Percentiles rank a stretch among this genome's conserved stretches.
Conservation (phyloP, 2,797 vertebrate species). For the Galaxias olidus region DNA sequence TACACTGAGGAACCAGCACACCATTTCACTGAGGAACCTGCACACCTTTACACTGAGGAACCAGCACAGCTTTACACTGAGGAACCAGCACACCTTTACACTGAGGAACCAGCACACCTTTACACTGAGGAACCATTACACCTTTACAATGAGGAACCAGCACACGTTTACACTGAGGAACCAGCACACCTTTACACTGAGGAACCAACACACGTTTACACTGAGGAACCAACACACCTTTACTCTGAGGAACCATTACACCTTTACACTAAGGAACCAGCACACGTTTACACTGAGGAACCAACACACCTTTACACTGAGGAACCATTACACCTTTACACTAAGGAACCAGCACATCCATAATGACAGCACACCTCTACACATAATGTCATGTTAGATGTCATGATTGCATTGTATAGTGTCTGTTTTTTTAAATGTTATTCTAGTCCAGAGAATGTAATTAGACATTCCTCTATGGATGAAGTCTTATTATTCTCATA, state of each 20-base stretch:
- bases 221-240: background rate
- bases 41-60: background rate
- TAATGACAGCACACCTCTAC: too few species aligned
- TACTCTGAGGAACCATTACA: too few species aligned
- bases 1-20: background rate
- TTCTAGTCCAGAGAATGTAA: too few species aligned
- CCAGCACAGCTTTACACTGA: background rate
- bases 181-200: constrained; percentile 1
- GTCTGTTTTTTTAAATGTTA: too few species aligned
- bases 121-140: background rate
- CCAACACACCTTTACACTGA: background rate
- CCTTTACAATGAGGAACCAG: background rate
- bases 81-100: constrained; percentile 5
- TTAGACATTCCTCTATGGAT: too few species aligned
- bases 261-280: too few species aligned
- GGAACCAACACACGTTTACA: background rate
- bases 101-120: background rate
- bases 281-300: constrained; percentile 1
- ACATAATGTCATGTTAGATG: too few species aligned
- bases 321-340: background rate
- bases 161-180: too few species aligned
- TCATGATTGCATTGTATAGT: too few species aligned
- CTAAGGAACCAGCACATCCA: too few species aligned
- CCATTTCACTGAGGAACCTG: too few species aligned
- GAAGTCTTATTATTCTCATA: too few species aligned